Evolutionary conservation across 2,888 invertebrate species (phyloP).

Genomic region (Tetragnatha montana): DNA sequence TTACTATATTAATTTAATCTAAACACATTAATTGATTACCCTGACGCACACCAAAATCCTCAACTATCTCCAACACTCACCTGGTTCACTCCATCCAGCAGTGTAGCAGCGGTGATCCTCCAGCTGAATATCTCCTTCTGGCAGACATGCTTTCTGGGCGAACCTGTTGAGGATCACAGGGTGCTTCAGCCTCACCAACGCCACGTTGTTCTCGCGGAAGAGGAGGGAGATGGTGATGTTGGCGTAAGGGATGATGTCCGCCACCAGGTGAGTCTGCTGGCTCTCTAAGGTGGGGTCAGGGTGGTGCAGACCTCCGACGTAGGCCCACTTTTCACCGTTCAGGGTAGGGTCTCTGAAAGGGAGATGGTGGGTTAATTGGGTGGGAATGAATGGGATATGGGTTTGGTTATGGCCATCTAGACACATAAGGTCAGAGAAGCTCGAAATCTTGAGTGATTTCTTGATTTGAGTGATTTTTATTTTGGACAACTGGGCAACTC

Average conservation of each 20-base stretch:
- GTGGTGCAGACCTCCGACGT: constrained; percentile 37
- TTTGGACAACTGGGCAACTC: too few relatives aligned
- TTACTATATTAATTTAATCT: too few relatives aligned
- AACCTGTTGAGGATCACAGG: constrained; percentile 9
- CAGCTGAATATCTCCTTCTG: neutral
- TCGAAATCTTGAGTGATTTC: too few relatives aligned
- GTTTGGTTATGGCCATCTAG: too few relatives aligned
- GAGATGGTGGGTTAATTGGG: neutral
- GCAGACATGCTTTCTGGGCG: constrained; percentile 43
- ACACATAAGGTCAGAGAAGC: too few relatives aligned
- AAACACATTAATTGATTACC: too few relatives aligned
- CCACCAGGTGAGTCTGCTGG: constrained; percentile 31
- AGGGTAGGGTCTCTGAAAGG: constrained; percentile 26
- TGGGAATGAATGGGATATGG: neutral
- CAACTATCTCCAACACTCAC: neutral
- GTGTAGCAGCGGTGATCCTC: constrained; percentile 38
- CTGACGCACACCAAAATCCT: neutral
- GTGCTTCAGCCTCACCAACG: constrained; percentile 45
- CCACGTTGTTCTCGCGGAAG: constrained; percentile 44
- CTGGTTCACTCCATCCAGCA: constrained; percentile 38
- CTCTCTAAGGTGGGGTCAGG: neutral
- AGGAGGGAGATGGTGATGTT: constrained; percentile 4
- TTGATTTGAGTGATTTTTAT: too few relatives aligned
- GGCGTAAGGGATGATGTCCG: constrained; percentile 39
- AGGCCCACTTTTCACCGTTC: constrained; percentile 53